These are phyloP conservation scores for Silvanus unidentatus DNA, from an alignment of 2,888 invertebrate species.

Conservation along the genomic window DNA sequence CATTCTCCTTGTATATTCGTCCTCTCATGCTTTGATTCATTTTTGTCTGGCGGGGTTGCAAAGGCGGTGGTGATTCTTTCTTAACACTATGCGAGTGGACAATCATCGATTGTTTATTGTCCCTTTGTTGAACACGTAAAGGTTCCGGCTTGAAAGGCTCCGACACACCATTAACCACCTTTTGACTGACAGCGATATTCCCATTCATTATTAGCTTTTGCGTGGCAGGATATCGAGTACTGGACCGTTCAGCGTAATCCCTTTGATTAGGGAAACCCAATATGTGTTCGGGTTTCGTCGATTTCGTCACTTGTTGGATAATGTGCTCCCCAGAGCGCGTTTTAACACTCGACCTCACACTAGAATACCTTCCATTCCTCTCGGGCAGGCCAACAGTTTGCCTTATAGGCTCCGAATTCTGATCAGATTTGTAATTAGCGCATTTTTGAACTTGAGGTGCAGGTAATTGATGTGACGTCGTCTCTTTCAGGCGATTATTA, in stretches of 20 bases:
- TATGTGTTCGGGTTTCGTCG: constrained; percentile 22
- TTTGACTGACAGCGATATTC: constrained; percentile 45
- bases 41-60: constrained; percentile 43
- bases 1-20: constrained; percentile 31
- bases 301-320: constrained; percentile 33
- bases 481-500: constrained; percentile 33
- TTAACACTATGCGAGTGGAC: background rate
- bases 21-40: constrained; percentile 45
- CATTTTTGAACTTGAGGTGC: constrained; percentile 36
- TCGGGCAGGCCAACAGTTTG: constrained; percentile 27
- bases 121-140: constrained; percentile 31
- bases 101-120: background rate
- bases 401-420: constrained; percentile 14
- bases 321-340: constrained; percentile 33
- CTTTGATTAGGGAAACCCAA: constrained; percentile 35
- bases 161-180: constrained; percentile 37
- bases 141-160: constrained; percentile 37
- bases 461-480: constrained; percentile 33
- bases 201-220: constrained; percentile 49
- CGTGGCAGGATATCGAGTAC: constrained; percentile 45
- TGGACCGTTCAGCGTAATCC: constrained; percentile 45
- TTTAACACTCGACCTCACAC: constrained; percentile 27
- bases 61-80: constrained; percentile 35
- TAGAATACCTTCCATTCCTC: constrained; percentile 19
- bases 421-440: constrained; percentile 8